These are phyloP conservation scores for Pseudococcus longispinus DNA, from an alignment of 2,888 invertebrate genomes.

Conservation along the genomic window DNA sequence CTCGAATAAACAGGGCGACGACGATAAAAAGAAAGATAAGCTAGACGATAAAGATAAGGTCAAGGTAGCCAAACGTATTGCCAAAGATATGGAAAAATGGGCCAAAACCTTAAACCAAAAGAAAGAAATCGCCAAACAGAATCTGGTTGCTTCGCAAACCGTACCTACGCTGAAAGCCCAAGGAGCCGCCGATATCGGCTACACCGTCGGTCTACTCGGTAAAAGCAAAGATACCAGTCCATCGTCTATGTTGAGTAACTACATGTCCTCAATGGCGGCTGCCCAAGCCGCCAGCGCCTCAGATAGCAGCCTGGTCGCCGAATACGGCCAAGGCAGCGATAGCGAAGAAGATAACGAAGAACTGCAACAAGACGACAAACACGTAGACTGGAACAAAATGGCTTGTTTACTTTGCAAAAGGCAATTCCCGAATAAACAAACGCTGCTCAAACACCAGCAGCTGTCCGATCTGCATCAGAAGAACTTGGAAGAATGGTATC, in stretches of 20 bases:
- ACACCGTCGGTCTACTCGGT: conserved; percentile 78
- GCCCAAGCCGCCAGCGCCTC: neutral
- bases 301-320: conserved; percentile 69
- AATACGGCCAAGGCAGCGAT: conserved; percentile 78
- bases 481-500: conserved; percentile 72
- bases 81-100: conserved; percentile 95
- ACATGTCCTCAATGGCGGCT: conserved; percentile 44
- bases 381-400: conserved; percentile 84
- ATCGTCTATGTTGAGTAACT: conserved; percentile 54
- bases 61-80: conserved; percentile 96
- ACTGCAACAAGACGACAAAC: conserved; percentile 68
- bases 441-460: conserved; percentile 87
- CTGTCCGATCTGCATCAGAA: conserved; percentile 94
- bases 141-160: conserved; percentile 61
- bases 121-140: conserved; percentile 72
- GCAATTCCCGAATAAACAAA: conserved; percentile 89
- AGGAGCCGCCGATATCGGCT: conserved; percentile 82
- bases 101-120: conserved; percentile 96
- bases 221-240: conserved; percentile 68
- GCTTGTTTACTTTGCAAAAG: conserved; percentile 95
- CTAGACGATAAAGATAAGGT: conserved; percentile 85
- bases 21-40: conserved; percentile 71
- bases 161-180: conserved; percentile 65
- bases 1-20: conserved; percentile 61
- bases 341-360: conserved; percentile 69